Evolutionary conservation across 2,888 invertebrate genomes (phyloP), one percentile per base, ranked within the genome.

Genomic region (Eulithis prunata): DNA sequence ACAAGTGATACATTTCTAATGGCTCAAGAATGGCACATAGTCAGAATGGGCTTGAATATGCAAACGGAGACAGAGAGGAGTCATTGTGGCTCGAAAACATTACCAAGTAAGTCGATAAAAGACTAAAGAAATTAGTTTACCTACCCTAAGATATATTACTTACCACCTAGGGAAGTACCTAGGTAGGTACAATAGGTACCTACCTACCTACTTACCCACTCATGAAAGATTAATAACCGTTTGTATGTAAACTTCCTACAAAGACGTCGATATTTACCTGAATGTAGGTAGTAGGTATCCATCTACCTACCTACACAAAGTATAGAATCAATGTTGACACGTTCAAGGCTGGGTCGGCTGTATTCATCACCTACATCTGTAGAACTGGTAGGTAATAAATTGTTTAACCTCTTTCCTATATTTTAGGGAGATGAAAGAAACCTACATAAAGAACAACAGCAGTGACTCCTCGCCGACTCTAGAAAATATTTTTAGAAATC

Each of bases 401-500:
- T 10, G 41, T 8, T 67, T 46, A 47, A 38, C 51, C 38, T 13
- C 12, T 36, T 61, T 62, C 47, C 36, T 38, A 53, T 5, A 13
- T 59, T 63, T 85, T 77, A 93, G 92, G 80, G 88, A 90, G 84
- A 87, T 92, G 82, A 91, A 91, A 83, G 89, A 91, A 73, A 89
- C 91, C 10, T 90, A 88, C 68, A 90, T 92, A 63, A 81, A 75
- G 71, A 85, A 83, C 60, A 82, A 76, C 69, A 82, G 75, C 69
- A 81, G 73, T 63, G 83, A 83, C 54, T 75, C 81, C 4, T 77
- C 83, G 58, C 74, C 84, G 13, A 74, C 74, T 38, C 58, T 77
- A 14, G 84, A 86, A 41, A 69, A 69, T 58, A 70, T 71, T 4
- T 71, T 80, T 71, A 79, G 79, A 63, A 82, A 75, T 73, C 64